A percentile compares a stretch with the other conserved stretches of the same genome.
Conservation (phyloP, 2,888 invertebrate species). For the Acleris sparsana region DNA sequence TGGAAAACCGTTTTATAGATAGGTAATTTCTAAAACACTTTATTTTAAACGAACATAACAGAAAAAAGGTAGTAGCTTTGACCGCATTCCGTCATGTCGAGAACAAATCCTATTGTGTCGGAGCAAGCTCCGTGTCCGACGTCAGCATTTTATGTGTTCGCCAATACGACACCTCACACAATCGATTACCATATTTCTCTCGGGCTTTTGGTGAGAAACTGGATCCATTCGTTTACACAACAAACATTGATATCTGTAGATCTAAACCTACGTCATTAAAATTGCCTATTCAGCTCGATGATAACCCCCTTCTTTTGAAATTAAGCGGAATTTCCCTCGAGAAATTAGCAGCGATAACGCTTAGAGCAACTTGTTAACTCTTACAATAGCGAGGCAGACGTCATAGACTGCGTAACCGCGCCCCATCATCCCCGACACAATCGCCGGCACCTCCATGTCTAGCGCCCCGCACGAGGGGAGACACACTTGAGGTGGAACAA, state of each 20-base stretch:
- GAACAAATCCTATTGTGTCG: conserved; percentile 56
- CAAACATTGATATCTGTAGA: not conserved
- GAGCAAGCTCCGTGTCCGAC: conserved; percentile 60
- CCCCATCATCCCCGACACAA: conserved; percentile 64
- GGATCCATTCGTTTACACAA: conserved; percentile 8
- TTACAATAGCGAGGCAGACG: conserved; percentile 62
- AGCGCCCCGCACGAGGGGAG: conserved; percentile 67
- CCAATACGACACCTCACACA: conserved; percentile 64
- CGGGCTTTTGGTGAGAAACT: conserved; percentile 46
- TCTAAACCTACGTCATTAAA: not conserved
- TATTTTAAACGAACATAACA: conserved; percentile 11
- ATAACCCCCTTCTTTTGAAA: conserved; percentile 20
- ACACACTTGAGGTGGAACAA: conserved; percentile 69
- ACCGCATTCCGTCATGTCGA: conserved; percentile 52
- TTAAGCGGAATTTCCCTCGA: conserved; percentile 44
- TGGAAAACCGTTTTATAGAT: not conserved
- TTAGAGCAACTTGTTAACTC: conserved; percentile 51
- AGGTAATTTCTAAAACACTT: conserved; percentile 1
- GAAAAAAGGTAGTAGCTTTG: conserved; percentile 40
- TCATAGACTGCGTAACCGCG: conserved; percentile 68
- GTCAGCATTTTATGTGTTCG: conserved; percentile 54
- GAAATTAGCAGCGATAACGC: conserved; percentile 57
- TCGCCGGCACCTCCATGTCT: conserved; percentile 59
- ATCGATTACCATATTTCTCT: conserved; percentile 63
- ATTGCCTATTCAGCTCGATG: conserved; percentile 8